Conservation (phyloP, 2,888 invertebrate species). For the Xylophagus ater region DNA sequence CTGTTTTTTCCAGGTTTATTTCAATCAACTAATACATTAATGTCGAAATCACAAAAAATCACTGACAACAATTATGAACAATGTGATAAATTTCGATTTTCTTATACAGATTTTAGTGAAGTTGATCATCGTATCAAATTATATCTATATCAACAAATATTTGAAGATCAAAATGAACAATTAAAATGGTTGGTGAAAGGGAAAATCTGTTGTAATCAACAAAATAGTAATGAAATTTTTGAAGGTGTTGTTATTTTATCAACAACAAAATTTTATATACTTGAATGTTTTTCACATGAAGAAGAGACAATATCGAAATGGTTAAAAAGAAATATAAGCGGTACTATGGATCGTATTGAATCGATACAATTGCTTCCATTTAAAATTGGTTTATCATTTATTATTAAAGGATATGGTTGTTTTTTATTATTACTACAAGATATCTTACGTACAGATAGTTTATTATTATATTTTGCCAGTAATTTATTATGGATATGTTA, state of each 20-base stretch:
- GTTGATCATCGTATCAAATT: conserved; percentile 49
- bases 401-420: conserved; percentile 36
- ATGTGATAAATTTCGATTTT: conserved; percentile 39
- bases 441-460: conserved; percentile 42
- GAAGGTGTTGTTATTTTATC: conserved; percentile 44
- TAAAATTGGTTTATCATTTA: conserved; percentile 43
- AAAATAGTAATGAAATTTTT: conserved; percentile 27
- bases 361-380: conserved; percentile 43
- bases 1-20: conserved; percentile 36
- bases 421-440: conserved; percentile 41
- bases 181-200: conserved; percentile 44
- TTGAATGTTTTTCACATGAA: conserved; percentile 40
- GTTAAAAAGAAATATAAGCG: conserved; percentile 41
- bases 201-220: conserved; percentile 29
- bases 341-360: conserved; percentile 40
- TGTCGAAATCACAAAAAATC: conserved; percentile 33
- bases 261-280: conserved; percentile 42
- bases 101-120: conserved; percentile 43
- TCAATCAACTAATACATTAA: conserved; percentile 40
- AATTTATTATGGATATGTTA: conserved; percentile 13
- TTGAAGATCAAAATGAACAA: conserved; percentile 45
- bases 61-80: conserved; percentile 23
- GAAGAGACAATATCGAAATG: conserved; percentile 45
- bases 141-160: conserved; percentile 44
- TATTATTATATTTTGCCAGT: conserved; percentile 42